These are phyloP conservation scores for Mormyrops attenuatus DNA, from an alignment of 2,797 vertebrate genomes.

Conservation along the genomic window DNA sequence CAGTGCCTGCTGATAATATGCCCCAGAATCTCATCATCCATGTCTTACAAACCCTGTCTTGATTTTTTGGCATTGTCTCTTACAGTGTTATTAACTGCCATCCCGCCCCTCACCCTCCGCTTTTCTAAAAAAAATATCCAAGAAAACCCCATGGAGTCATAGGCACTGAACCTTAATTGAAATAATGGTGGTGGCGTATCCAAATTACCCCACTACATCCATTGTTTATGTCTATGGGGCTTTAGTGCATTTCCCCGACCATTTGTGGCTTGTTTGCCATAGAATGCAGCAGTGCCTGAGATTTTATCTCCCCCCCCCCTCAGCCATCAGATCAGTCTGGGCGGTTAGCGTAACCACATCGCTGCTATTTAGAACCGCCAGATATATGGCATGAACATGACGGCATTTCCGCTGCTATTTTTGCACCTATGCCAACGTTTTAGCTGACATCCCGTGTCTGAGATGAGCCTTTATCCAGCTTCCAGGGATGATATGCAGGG, in stretches of 20 bases:
- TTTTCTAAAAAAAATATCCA: conserved; percentile 38
- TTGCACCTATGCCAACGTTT: not conserved
- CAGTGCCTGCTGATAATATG: not conserved
- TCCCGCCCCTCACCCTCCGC: conserved; percentile 31
- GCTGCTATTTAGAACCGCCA: conserved; percentile 23
- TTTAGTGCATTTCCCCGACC: conserved; percentile 51
- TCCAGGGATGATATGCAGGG: not conserved
- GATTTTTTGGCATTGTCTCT: not conserved
- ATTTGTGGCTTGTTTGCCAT: conserved; percentile 67
- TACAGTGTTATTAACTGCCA: conserved; percentile 31
- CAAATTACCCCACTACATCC: conserved; percentile 64
- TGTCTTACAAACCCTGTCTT: not conserved
- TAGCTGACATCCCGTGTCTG: not conserved
- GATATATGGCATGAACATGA: not conserved
- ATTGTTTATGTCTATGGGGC: conserved; percentile 72
- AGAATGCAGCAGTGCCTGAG: conserved; percentile 56
- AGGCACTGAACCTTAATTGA: conserved; percentile 64
- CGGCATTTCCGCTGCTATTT: not conserved
- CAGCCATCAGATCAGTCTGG: conserved; percentile 46
- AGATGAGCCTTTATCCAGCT: not conserved
- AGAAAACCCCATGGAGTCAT: conserved; percentile 62
- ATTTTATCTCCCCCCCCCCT: conserved; percentile 54
- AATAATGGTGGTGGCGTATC: conserved; percentile 62
- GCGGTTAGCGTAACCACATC: conserved; percentile 31
- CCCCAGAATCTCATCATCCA: not conserved